phyloP scores from a whole-genome alignment of 2,888 invertebrate species.

The Trissolcus brochymenae region DNA sequence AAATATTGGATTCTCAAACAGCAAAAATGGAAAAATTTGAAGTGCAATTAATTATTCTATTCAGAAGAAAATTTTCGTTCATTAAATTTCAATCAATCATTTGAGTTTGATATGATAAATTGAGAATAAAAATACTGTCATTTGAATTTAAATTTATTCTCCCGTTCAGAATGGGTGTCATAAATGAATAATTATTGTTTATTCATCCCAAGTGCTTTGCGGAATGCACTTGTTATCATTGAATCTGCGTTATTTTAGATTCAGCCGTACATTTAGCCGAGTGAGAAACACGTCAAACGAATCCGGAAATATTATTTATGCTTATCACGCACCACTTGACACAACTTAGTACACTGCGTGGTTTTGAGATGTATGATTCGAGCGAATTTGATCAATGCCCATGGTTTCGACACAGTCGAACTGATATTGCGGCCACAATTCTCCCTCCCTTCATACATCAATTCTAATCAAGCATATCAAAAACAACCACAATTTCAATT shows the following conservation, averaged over 20 bases:
- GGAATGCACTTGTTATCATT: slow-evolving; percentile 20
- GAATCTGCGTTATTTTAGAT: slow-evolving; percentile 4
- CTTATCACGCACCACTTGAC: slow-evolving; percentile 48
- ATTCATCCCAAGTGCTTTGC: slow-evolving; percentile 18
- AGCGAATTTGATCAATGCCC: slow-evolving; percentile 28
- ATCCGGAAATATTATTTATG: slow-evolving; percentile 55
- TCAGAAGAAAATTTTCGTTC: no score
- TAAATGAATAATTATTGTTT: slow-evolving; percentile 4
- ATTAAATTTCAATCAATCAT: not conserved
- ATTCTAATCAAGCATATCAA: no score
- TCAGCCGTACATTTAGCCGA: slow-evolving; percentile 11
- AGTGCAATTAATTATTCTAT: no score
- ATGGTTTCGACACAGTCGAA: slow-evolving; percentile 16
- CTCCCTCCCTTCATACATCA: no score
- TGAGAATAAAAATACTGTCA: not conserved
- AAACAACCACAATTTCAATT: no score
- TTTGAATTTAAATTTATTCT: not conserved
- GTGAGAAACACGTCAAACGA: slow-evolving; percentile 42
- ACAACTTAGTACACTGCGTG: slow-evolving; percentile 29
- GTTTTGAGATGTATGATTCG: slow-evolving; percentile 22
- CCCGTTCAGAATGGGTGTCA: not conserved
- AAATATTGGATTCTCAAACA: not conserved
- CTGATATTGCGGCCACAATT: not conserved
- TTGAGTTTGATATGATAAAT: not conserved
- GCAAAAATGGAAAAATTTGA: not conserved